These are phyloP conservation scores for Erythrolamprus reginae DNA, from an alignment of 2,113 vertebrate genomes.

Conservation along the genomic window DNA sequence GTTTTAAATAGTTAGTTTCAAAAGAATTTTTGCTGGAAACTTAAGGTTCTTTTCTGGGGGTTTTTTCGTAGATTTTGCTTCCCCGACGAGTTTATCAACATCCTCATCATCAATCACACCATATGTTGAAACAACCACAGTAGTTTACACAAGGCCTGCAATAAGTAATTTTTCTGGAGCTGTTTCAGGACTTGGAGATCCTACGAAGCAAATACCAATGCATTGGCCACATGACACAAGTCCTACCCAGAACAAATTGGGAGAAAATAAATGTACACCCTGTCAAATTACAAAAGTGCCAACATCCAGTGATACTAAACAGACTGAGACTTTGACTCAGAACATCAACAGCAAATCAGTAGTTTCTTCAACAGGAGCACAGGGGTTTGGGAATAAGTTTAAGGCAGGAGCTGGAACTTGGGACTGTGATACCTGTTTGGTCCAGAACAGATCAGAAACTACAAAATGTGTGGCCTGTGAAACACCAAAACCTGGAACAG, in stretches of 20 bases:
- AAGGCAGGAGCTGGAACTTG: slow-evolving; percentile 78
- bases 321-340: slow-evolving; percentile 40
- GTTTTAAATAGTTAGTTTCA: not conserved
- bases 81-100: slow-evolving; percentile 57
- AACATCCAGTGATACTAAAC: slow-evolving; percentile 58
- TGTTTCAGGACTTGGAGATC: slow-evolving; percentile 66
- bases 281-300: slow-evolving; percentile 71
- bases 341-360: slow-evolving; percentile 55
- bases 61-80: slow-evolving; percentile 70
- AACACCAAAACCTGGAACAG: slow-evolving; percentile 90
- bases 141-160: slow-evolving; percentile 64
- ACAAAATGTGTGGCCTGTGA: slow-evolving; percentile 93
- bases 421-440: slow-evolving; percentile 96
- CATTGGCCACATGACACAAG: slow-evolving; percentile 78
- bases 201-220: slow-evolving; percentile 70
- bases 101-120: slow-evolving; percentile 58
- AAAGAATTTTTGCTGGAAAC: not conserved
- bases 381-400: slow-evolving; percentile 79
- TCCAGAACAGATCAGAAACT: slow-evolving; percentile 87
- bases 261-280: slow-evolving; percentile 78
- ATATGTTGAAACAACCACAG: slow-evolving; percentile 60
- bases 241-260: slow-evolving; percentile 76
- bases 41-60: not conserved
- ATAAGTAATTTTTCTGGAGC: slow-evolving; percentile 70
- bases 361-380: slow-evolving; percentile 47